phyloP scores from a whole-genome alignment of 2,888 invertebrate genomes.

The Ommatoiulus sabulosus region DNA sequence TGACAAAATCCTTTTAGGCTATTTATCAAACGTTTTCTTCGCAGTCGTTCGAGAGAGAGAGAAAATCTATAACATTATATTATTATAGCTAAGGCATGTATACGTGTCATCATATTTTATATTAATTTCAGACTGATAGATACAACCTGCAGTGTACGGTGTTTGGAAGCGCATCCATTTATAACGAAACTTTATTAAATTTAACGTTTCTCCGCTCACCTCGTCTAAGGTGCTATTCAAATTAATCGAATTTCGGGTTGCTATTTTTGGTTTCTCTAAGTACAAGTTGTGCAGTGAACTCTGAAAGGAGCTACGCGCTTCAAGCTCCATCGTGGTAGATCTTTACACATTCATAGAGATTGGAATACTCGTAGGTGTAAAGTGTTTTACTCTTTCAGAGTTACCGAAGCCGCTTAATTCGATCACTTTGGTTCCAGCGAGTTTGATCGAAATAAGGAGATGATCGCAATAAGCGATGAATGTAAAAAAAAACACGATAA shows the following conservation, averaged over 20 bases:
- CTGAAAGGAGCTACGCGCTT: no score
- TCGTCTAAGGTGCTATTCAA: background rate
- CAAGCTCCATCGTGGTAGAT: no score
- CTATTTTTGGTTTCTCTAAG: background rate
- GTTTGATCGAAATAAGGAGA: no score
- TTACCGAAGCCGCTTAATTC: no score
- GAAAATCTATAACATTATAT: constrained; percentile 14
- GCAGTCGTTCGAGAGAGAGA: background rate
- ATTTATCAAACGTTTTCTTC: constrained; percentile 12
- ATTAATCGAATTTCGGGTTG: background rate
- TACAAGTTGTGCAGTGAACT: no score
- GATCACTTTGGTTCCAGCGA: no score
- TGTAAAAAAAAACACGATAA: no score
- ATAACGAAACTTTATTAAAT: constrained; percentile 3
- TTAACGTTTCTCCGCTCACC: background rate
- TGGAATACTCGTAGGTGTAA: no score
- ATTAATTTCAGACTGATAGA: constrained; percentile 12
- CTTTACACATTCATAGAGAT: no score
- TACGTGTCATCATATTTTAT: constrained; percentile 3
- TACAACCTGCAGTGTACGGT: background rate
- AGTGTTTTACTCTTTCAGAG: no score
- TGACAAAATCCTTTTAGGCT: constrained; percentile 12
- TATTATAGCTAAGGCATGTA: background rate
- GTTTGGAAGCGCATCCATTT: background rate
- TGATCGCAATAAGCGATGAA: no score